phyloP scores from a whole-genome alignment of 2,113 vertebrate species.

The Sitta europaea region DNA sequence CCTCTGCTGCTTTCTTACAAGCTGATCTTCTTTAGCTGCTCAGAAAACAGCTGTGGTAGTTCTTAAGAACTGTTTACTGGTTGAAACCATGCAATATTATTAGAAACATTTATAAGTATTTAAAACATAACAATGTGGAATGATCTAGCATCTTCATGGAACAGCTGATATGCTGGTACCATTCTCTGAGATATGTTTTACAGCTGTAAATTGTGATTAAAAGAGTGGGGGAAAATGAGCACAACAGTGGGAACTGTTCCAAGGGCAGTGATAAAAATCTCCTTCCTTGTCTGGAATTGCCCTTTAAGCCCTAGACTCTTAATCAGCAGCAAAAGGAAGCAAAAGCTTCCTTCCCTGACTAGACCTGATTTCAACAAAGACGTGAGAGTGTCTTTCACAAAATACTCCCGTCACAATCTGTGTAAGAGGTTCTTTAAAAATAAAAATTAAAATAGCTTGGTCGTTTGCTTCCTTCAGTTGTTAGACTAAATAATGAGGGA shows the following conservation, averaged over 20 bases:
- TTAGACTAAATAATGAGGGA: constrained; percentile 55
- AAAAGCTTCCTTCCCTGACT: constrained; percentile 59
- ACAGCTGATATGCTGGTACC: background rate
- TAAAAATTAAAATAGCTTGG: background rate
- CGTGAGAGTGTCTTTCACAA: constrained; percentile 41
- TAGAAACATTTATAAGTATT: constrained; percentile 29
- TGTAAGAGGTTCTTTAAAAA: background rate
- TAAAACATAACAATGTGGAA: constrained; percentile 30
- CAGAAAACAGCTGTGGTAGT: constrained; percentile 33
- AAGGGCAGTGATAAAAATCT: constrained; percentile 53
- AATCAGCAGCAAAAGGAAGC: constrained; percentile 66
- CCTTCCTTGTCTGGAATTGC: constrained; percentile 48
- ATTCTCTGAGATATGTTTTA: background rate
- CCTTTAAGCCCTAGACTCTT: constrained; percentile 55
- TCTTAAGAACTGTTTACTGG: constrained; percentile 35
- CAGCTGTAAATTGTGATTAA: constrained; percentile 19
- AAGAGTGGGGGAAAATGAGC: background rate
- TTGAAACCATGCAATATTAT: background rate
- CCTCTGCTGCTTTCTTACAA: constrained; percentile 8
- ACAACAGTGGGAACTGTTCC: constrained; percentile 41
- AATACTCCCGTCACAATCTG: background rate
- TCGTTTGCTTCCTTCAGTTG: constrained; percentile 40
- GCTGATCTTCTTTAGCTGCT: constrained; percentile 43
- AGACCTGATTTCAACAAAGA: constrained; percentile 44
- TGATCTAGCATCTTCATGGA: background rate